A percentile compares a stretch with the other conserved stretches of the same genome.
These are phyloP conservation scores for Siniperca scherzeri DNA, from an alignment of 2,797 vertebrate species.

Conservation along the genomic window DNA sequence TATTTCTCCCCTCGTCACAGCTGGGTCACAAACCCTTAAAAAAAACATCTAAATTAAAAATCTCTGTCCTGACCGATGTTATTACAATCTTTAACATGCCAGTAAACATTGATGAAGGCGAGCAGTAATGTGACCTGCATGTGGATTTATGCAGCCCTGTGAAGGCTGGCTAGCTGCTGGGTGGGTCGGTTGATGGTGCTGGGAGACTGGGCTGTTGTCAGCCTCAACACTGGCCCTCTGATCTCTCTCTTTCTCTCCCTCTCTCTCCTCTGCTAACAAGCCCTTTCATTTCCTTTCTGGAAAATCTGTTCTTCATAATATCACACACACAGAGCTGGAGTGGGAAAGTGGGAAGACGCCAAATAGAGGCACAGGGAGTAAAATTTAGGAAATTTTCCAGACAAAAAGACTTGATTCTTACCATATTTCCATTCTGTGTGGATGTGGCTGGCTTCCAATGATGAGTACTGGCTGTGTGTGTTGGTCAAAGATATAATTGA, in stretches of 20 bases:
- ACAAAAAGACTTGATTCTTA: constrained; percentile 63
- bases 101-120: constrained; percentile 87
- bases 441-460: constrained; percentile 62
- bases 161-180: constrained; percentile 68
- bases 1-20: constrained; percentile 65
- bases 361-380: constrained; percentile 67
- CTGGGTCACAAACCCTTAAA: constrained; percentile 69
- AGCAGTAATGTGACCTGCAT: constrained; percentile 85
- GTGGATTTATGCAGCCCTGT: constrained; percentile 72
- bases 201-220: constrained; percentile 85
- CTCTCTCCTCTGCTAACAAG: constrained; percentile 82
- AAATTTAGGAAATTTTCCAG: constrained; percentile 68
- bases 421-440: constrained; percentile 69
- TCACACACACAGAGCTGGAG: constrained; percentile 73
- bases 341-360: constrained; percentile 73
- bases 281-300: constrained; percentile 96
- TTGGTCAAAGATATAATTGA: constrained; percentile 69
- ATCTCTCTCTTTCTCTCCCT: constrained; percentile 87
- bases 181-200: constrained; percentile 62
- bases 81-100: constrained; percentile 85
- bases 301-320: constrained; percentile 99
- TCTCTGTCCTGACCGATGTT: constrained; percentile 84
- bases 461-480: constrained; percentile 59
- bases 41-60: constrained; percentile 81
- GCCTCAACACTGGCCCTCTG: constrained; percentile 87